Percentiles rank a stretch among this genome's conserved stretches.
Conservation (phyloP, 2,888 invertebrate species). For the Osmoderma eremita region DNA sequence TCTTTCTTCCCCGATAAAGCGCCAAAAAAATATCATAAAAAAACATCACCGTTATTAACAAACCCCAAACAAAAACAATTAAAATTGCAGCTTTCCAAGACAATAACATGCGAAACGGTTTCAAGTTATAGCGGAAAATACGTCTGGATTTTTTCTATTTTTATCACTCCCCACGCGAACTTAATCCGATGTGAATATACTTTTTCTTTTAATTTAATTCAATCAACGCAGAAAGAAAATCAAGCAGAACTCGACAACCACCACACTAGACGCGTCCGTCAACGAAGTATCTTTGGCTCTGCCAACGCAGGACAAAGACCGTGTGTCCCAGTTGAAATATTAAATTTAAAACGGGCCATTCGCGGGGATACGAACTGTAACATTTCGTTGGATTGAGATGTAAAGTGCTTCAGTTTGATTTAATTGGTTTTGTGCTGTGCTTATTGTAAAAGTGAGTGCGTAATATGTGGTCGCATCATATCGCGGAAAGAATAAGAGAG, state of each 20-base stretch:
- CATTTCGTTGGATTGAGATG: background rate
- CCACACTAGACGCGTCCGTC: background rate
- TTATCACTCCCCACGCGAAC: slow-evolving; percentile 9
- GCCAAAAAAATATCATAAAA: background rate
- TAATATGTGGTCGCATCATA: too few species aligned
- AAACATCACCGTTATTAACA: background rate
- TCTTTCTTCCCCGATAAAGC: background rate
- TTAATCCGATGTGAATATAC: slow-evolving; percentile 15
- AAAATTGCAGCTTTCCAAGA: slow-evolving; percentile 6
- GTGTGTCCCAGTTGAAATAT: slow-evolving; percentile 26
- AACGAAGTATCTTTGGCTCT: background rate
- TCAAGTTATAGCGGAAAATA: background rate
- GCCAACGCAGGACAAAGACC: slow-evolving; percentile 6
- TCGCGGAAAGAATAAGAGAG: too few species aligned
- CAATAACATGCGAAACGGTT: slow-evolving; percentile 21
- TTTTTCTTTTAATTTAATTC: slow-evolving; percentile 7
- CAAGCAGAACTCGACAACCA: slow-evolving; percentile 11
- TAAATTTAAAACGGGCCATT: slow-evolving; percentile 19
- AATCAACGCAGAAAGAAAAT: slow-evolving; percentile 28
- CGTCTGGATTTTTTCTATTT: slow-evolving; percentile 33
- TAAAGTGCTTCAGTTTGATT: background rate
- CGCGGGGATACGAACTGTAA: too few species aligned
- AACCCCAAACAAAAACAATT: background rate
- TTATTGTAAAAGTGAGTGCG: too few species aligned
- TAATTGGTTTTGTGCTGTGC: background rate